Base-by-base conservation (phyloP, 2,888 invertebrate genomes). In the Epirrhoe tristata region DNA sequence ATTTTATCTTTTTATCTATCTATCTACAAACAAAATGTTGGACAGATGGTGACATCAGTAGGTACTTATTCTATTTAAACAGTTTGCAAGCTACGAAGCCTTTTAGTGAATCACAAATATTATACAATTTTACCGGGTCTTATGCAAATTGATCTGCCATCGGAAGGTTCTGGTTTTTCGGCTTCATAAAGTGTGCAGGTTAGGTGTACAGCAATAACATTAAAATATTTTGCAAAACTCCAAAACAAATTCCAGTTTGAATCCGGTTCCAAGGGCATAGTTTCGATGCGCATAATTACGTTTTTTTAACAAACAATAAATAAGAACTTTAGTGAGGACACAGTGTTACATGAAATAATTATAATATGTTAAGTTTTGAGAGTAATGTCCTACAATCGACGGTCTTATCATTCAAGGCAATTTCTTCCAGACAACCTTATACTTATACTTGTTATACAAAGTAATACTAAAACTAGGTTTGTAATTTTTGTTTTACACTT, bases 161-260 rank as follows among this genome's bases (percentile, higher is more conserved):
- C 4, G 12, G 10, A 12, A 43, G 16, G 48, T 16, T 48, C 48
- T 16, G 16, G 48, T 48, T 48, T 48, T 48, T 16, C 14, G 48
- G 36, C 51, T 36, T 50, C 31, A 50, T 43, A 51, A 51, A 59
- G 24, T 51, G 32, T 46, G 32, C 43, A 51, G 31, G 14, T 24
- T 52, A 43, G 14, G 31, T 32, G 34, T 54, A 36, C 10, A 51
- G 48, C 50, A 51, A 58, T 50, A 58, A 16, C 14, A 53, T 24
- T 31, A 50, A 12, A 51, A 59, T 54, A 51, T 58, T 55, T 58
- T 31, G 31, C 39, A 50, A 43, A 57, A 14, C 34, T 24, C 52
- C 54, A 70, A 66, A 72, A 66, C 68, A 65, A 63, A 46, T 63
- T 65, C 70, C 67, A 51, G 73, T 70, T 74, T 52, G 14, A 52